Percentiles rank a stretch among this genome's conserved stretches.
These are phyloP conservation scores for Benthosema pterotum DNA, from an alignment of 2,797 vertebrate species.

Conservation along the genomic window DNA sequence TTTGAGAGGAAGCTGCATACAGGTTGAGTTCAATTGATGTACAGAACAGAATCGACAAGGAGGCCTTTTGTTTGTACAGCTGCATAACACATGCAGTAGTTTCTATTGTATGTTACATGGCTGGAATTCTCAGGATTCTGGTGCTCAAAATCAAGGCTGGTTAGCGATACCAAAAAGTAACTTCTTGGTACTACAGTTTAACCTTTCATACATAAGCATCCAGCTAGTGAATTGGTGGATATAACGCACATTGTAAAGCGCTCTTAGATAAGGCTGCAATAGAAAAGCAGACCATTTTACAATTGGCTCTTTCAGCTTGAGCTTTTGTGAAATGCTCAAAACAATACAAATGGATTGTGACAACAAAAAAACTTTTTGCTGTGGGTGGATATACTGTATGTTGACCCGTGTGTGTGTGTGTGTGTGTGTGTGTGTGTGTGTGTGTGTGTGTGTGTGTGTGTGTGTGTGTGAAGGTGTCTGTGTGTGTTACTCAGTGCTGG, in stretches of 20 bases:
- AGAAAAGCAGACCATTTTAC: too few species aligned
- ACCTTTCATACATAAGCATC: constrained; percentile 78
- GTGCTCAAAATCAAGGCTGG: constrained; percentile 75
- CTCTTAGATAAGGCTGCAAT: neutral
- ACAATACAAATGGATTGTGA: neutral
- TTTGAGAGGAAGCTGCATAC: constrained; percentile 54
- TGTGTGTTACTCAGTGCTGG: constrained; percentile 22
- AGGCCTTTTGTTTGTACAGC: constrained; percentile 46
- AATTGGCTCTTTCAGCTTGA: constrained; percentile 16
- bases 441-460: constrained; percentile 14
- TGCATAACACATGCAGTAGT: constrained; percentile 54
- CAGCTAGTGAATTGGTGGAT: constrained; percentile 19
- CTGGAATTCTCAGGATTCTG: constrained; percentile 36
- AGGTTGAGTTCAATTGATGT: constrained; percentile 24
- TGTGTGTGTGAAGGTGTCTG: constrained; percentile 7
- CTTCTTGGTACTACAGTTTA: constrained; percentile 38
- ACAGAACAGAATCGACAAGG: constrained; percentile 33
- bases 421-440: constrained; percentile 14
- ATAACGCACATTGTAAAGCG: neutral
- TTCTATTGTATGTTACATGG: constrained; percentile 23
- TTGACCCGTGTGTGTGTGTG: constrained; percentile 28
- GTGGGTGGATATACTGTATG: constrained; percentile 17
- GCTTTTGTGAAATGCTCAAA: constrained; percentile 28
- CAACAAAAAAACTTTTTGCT: constrained; percentile 2
- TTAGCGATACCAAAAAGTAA: constrained; percentile 31